Evolutionary conservation across 2,797 vertebrate species (phyloP).

Genomic region (Apodemus agrarius): DNA sequence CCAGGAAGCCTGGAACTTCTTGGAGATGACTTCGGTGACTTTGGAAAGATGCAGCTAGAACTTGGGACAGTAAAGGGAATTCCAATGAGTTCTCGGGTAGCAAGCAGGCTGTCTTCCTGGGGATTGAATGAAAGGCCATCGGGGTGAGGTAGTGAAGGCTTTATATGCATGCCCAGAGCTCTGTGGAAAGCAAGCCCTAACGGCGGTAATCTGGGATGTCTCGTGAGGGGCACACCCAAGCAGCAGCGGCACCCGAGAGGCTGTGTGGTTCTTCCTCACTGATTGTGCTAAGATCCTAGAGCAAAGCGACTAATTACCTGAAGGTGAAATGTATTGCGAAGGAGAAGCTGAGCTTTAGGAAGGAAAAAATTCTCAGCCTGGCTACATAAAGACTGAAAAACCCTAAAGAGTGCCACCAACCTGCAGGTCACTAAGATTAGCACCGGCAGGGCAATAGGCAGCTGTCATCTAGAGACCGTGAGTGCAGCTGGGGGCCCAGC

Average conservation of each 20-base stretch:
- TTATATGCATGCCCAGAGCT: neutral
- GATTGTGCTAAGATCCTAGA: neutral
- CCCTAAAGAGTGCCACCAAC: neutral
- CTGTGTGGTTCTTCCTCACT: no score
- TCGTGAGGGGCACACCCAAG: neutral
- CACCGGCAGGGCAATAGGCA: no score
- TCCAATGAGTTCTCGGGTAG: neutral
- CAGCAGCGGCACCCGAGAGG: neutral
- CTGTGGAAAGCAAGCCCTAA: neutral
- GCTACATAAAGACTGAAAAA: neutral
- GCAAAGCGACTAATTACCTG: neutral
- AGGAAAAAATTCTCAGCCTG: neutral
- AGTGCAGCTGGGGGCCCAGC: neutral
- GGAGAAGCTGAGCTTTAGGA: neutral
- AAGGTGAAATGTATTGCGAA: no score
- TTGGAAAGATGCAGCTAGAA: neutral
- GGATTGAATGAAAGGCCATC: neutral
- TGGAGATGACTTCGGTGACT: neutral
- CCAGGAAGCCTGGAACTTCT: neutral
- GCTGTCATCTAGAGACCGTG: neutral
- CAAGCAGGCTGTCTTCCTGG: neutral
- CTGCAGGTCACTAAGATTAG: neutral
- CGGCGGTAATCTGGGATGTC: neutral
- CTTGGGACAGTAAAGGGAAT: neutral
- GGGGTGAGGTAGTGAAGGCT: neutral